Evolutionary conservation across 2,797 vertebrate genomes (phyloP), one percentile per base, ranked within the genome.

Genomic region (Chelon labrosus): DNA sequence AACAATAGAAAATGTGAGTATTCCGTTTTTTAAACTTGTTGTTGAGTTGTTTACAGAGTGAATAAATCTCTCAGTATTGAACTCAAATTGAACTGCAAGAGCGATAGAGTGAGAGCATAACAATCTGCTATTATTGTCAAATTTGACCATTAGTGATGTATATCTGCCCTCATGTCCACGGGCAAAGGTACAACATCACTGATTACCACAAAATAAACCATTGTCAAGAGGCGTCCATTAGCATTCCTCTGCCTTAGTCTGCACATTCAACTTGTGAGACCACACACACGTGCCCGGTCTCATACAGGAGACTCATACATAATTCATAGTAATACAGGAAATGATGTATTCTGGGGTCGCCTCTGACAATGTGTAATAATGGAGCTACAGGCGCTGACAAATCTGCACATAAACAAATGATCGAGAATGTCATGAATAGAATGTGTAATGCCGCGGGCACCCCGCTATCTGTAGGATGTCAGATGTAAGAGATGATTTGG

Each of bases 341-440:
- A 64, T 87, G 83, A 91, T 77, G 75, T 80, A 84, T 75, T 66
- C 70, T 31, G 35, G 17, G 68, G 53, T 51, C 64, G 75, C 67
- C 17, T 59, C 66, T 85, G 77, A 87, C 67, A 80, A 75, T 64
- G 57, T 73, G 73, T 71, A 79, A 73, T 85, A 80, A 86, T 74
- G 73, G 68, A 62, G 60, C 70, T 63, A 63, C 76, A 75, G 71
- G 57, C 70, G 25, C 60, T 65, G 85, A 85, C 74, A 85, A 86
- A 85, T 85, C 60, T 81, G 85, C 86, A 62, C 71, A 56, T 79
- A 80, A 86, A 85, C 84, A 84, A 85, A 87, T 75, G 62, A 90
- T 79, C 20, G 7, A 67, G 41, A 72, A 67, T 54, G 71, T 85
- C 77, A 69, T 73, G 83, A 84, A 25, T 54, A 75, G 77, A 79